Conservation (phyloP, 1,140 invertebrate genomes). For the Pissodes strobi region DNA sequence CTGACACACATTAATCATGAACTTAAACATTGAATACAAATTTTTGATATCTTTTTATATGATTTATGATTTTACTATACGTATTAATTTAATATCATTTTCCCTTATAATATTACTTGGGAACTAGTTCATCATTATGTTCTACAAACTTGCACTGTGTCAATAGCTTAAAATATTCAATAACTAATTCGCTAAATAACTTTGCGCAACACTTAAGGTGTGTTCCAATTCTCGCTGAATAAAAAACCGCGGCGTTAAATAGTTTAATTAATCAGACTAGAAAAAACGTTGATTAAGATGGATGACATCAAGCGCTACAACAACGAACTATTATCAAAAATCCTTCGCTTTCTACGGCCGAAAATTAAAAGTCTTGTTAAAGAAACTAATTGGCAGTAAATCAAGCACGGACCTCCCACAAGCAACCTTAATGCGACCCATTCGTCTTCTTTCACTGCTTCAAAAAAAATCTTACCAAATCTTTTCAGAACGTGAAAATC, state of each 20-base stretch:
- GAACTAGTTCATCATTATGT: too few species aligned
- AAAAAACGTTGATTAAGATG: constrained; percentile 3
- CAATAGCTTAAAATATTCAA: too few species aligned
- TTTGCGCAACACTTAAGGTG: too few species aligned
- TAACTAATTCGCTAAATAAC: too few species aligned
- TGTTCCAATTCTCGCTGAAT: too few species aligned
- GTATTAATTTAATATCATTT: too few species aligned
- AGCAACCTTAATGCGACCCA: constrained; percentile 15
- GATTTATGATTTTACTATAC: too few species aligned
- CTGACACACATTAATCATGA: too few species aligned
- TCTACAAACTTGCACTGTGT: too few species aligned
- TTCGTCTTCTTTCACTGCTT: constrained; percentile 22
- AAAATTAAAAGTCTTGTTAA: constrained; percentile 30
- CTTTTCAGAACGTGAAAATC: constrained; percentile 22
- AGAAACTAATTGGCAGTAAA: constrained; percentile 31
- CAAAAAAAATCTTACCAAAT: constrained; percentile 25
- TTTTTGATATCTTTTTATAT: too few species aligned
- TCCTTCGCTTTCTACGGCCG: constrained; percentile 11
- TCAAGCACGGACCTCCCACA: constrained; percentile 28
- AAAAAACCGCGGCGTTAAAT: not conserved
- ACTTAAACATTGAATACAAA: too few species aligned
- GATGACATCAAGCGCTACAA: not conserved
- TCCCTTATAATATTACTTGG: too few species aligned
- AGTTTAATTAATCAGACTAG: constrained; percentile 9
- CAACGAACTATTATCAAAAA: constrained; percentile 17